Conservation (phyloP, 2,113 vertebrate genomes). For the Corythoichthys haematopterus region DNA sequence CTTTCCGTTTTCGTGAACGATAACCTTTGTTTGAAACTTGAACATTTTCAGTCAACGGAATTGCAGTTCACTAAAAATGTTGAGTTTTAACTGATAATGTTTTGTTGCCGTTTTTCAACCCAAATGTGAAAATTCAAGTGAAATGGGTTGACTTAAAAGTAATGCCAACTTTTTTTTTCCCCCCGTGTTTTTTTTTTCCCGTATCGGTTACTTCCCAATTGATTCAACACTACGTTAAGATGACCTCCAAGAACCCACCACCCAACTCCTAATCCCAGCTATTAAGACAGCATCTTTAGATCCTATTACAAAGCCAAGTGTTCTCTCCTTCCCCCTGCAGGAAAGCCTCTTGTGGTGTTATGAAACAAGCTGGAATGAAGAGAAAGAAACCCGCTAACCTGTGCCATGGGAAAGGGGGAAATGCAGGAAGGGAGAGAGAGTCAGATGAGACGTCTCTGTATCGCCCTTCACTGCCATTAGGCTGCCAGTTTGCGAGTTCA, state of each 20-base stretch:
- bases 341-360: slow-evolving; percentile 60
- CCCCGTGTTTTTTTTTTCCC: no score
- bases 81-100: no score
- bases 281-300: slow-evolving; percentile 55
- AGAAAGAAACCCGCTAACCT: slow-evolving; percentile 58
- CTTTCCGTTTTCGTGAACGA: no score
- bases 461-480: slow-evolving; percentile 41
- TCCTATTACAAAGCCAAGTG: slow-evolving; percentile 50
- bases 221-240: slow-evolving; percentile 24
- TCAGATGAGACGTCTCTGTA: slow-evolving; percentile 50
- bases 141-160: no score
- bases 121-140: no score
- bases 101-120: no score
- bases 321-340: slow-evolving; percentile 55
- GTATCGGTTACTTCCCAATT: slow-evolving; percentile 24
- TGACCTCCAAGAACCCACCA: slow-evolving; percentile 26
- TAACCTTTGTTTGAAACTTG: no score
- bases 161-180: no score
- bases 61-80: no score
- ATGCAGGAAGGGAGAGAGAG: slow-evolving; percentile 15
- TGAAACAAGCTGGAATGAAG: slow-evolving; percentile 62
- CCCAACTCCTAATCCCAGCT: slow-evolving; percentile 40
- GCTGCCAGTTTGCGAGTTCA: slow-evolving; percentile 59
- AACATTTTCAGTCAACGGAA: no score
- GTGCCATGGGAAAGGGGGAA: slow-evolving; percentile 20